phyloP scores from a whole-genome alignment of 2,888 invertebrate genomes.

The Sialis fuliginosa region DNA sequence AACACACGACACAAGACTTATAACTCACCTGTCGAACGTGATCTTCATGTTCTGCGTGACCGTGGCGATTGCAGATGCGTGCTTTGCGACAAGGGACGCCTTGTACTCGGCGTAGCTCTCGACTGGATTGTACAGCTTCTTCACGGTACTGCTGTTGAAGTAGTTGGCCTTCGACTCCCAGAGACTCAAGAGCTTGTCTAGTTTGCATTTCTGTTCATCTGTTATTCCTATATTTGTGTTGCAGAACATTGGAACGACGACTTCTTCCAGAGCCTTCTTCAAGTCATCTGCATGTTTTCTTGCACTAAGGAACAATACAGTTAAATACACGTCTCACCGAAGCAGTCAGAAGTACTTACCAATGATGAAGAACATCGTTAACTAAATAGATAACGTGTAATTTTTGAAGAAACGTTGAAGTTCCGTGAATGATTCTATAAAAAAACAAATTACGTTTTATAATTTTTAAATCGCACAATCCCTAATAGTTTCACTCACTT shows the following conservation, averaged over 20 bases:
- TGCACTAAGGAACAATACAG: slow-evolving; percentile 51
- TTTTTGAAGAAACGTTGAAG: slow-evolving; percentile 71
- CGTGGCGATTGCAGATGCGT: slow-evolving; percentile 58
- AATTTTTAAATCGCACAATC: not conserved
- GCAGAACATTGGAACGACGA: slow-evolving; percentile 97
- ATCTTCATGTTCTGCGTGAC: slow-evolving; percentile 64
- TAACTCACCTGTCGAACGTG: slow-evolving; percentile 51
- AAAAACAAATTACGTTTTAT: slow-evolving; percentile 2
- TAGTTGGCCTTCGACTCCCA: slow-evolving; percentile 96
- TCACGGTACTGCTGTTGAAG: slow-evolving; percentile 64
- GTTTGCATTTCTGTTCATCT: slow-evolving; percentile 76
- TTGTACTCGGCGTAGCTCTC: slow-evolving; percentile 82
- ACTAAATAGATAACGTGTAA: slow-evolving; percentile 96
- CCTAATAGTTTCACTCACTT: slow-evolving; percentile 37
- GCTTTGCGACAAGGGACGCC: slow-evolving; percentile 63
- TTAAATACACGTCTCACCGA: slow-evolving; percentile 24
- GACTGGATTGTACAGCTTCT: slow-evolving; percentile 73
- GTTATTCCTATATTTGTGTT: slow-evolving; percentile 72
- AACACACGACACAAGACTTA: slow-evolving; percentile 1
- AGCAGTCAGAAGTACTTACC: slow-evolving; percentile 45
- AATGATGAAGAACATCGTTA: slow-evolving; percentile 96
- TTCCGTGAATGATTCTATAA: slow-evolving; percentile 39
- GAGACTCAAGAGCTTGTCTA: slow-evolving; percentile 80
- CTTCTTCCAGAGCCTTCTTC: slow-evolving; percentile 82
- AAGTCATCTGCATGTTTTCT: slow-evolving; percentile 89